Conservation (phyloP, 2,888 invertebrate species). For the Bruchidius siliquastri region DNA sequence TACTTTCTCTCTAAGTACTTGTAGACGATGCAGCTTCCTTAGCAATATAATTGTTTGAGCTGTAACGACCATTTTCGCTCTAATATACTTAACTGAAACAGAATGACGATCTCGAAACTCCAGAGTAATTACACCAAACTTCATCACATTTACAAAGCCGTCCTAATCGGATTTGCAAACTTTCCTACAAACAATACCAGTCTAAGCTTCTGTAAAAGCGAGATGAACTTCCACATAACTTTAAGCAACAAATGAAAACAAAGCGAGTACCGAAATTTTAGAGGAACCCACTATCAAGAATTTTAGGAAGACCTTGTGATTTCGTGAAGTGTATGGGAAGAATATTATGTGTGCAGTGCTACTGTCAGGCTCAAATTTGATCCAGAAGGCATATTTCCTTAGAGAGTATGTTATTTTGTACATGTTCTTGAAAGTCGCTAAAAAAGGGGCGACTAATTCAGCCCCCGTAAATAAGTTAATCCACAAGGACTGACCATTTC, state of each 20-base stretch:
- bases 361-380: no score
- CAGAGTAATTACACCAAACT: neutral
- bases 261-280: neutral
- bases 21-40: neutral
- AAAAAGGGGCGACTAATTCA: no score
- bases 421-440: no score
- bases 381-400: no score
- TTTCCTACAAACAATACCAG: neutral
- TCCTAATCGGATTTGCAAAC: neutral
- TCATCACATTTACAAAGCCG: neutral
- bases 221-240: neutral
- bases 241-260: neutral
- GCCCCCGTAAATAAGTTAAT: no score
- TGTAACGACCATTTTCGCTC: neutral
- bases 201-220: neutral
- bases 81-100: neutral
- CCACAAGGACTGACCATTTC: no score
- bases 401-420: no score
- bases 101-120: neutral
- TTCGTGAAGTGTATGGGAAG: no score
- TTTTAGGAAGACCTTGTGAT: no score
- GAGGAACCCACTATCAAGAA: no score
- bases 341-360: no score
- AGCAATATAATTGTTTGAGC: neutral
- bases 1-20: neutral